Base-by-base conservation (phyloP, 2,888 invertebrate genomes). In the Conchocele bisecta region DNA sequence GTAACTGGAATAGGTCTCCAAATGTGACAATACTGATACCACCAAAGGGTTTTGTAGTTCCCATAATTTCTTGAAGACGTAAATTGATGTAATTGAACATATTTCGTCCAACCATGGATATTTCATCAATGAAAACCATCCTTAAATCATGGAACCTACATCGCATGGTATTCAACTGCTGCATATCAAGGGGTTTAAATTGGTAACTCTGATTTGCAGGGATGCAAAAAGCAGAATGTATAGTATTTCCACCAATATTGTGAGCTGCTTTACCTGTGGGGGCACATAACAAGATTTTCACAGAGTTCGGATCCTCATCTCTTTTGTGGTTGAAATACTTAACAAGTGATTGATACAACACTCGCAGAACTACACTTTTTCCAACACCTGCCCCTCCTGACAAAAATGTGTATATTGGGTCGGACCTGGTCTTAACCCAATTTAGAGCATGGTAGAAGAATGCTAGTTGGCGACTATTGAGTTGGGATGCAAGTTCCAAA, bases 331-430 rank as follows among this genome's bases (percentile, higher is more conserved):
- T 26, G 3, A 41, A 41, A 7, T 41, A 42, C 33, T 26, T 57
- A 15, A 42, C 9, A 9, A 57, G 35, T 13, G 58, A 56, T 24
- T 69, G 69, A 42, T 60, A 57, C 4, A 75, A 13, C 6, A 51
- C 56, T 22, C 33, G 57, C n/a, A 60, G 35, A 4, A 81, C 50
- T 31, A 68, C 42, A 41, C 51, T 69, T 48, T 81, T 79, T 17
- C 79, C 79, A 20, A 81, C 79, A 26, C 76, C 81, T 37, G 74
- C 79, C 11, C 79, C 81, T 41, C 79, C 79, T 56, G 63, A 53
- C 4, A 63, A 20, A 20, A 59, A 70, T 4, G 46, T 70, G 24
- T 64, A 54, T 22, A 70, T 59, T 29, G 64, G 58, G 17, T 24
- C 3, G 7, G 3, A 9, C 15, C n/a, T 28, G 3, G 48, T 48